These are phyloP conservation scores for Hipparchia semele DNA, from an alignment of 2,888 invertebrate genomes.

Conservation along the genomic window DNA sequence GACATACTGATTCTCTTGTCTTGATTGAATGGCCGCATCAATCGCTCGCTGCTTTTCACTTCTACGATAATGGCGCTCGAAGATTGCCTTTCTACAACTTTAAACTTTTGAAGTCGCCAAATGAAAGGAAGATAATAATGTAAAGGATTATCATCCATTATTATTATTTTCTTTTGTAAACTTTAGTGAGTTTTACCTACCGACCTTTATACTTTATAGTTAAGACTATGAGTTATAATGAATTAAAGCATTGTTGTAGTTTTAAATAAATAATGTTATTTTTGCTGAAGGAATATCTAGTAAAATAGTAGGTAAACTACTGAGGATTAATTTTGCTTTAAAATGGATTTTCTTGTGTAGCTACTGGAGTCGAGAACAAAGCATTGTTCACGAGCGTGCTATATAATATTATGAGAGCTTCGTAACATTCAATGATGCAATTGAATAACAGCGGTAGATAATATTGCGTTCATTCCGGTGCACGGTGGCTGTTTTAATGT, in stretches of 20 bases:
- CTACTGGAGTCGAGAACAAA: background rate
- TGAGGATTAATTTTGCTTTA: background rate
- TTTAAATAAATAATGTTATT: too few relatives aligned
- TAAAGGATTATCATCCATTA: background rate
- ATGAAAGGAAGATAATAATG: constrained; percentile 27
- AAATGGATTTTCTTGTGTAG: background rate
- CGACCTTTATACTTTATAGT: too few relatives aligned
- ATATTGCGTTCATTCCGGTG: background rate
- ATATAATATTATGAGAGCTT: background rate
- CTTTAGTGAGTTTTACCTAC: background rate
- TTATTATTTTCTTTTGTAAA: background rate
- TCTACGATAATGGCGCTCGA: constrained; percentile 19
- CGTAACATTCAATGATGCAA: constrained; percentile 2
- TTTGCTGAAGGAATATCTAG: background rate
- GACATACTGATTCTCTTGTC: constrained; percentile 15
- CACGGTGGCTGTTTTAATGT: background rate
- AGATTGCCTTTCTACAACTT: constrained; percentile 23
- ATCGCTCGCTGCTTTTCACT: constrained; percentile 17
- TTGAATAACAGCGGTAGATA: background rate
- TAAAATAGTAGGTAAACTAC: background rate
- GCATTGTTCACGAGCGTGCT: background rate
- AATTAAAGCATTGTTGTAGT: too few relatives aligned
- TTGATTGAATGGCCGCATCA: constrained; percentile 17
- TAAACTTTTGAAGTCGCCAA: constrained; percentile 14
- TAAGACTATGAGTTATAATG: too few relatives aligned